phyloP scores from a whole-genome alignment of 1,140 invertebrate genomes.

The Polypedilum pembai region DNA sequence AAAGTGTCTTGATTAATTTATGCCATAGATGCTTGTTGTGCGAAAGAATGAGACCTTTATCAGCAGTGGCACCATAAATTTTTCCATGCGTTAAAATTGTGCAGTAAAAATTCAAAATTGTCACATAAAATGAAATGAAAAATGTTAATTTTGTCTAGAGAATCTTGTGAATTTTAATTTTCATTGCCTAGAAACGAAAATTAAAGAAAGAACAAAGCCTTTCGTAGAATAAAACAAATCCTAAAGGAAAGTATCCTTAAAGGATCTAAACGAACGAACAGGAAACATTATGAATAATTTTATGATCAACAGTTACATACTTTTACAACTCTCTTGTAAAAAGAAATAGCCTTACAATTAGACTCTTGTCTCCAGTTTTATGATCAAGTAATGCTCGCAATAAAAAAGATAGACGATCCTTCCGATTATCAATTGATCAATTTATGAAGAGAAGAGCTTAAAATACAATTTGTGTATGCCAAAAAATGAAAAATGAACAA shows the following conservation, averaged over 20 bases:
- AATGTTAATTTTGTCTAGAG: too few relatives aligned
- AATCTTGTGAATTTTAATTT: too few relatives aligned
- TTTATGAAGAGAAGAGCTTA: too few relatives aligned
- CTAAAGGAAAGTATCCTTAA: not conserved
- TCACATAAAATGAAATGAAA: too few relatives aligned
- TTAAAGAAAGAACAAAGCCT: not conserved
- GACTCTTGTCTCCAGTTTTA: not conserved
- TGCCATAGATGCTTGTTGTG: not conserved
- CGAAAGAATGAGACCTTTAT: too few relatives aligned
- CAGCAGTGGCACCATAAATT: too few relatives aligned
- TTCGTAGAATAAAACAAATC: not conserved
- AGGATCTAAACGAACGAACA: constrained; percentile 5
- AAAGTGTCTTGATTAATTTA: not conserved
- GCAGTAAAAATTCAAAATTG: too few relatives aligned
- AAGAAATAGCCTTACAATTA: not conserved
- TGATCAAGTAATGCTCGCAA: not conserved
- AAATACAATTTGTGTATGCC: too few relatives aligned
- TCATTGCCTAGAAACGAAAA: not conserved
- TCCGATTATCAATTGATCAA: too few relatives aligned
- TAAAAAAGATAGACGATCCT: too few relatives aligned
- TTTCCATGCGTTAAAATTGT: too few relatives aligned
- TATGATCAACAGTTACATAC: not conserved
- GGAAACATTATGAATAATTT: not conserved
- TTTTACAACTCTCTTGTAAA: not conserved
- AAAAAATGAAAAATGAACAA: too few relatives aligned